Evolutionary conservation across 2,797 vertebrate species (phyloP).

Genomic region (Eptatretus atami): DNA sequence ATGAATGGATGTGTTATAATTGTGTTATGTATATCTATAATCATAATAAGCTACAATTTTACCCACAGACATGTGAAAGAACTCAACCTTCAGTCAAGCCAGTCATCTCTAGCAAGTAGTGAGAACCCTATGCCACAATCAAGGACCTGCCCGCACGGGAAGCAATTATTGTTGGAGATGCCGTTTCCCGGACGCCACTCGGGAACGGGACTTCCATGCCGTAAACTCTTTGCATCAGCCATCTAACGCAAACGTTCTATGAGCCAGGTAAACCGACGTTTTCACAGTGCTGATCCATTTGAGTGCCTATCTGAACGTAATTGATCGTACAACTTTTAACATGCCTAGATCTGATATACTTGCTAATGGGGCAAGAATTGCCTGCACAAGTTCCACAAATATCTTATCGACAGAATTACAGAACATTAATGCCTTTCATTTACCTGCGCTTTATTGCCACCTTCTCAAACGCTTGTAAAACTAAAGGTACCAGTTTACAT

Average conservation of each 20-base stretch:
- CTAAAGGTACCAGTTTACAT: no score
- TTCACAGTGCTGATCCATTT: background rate
- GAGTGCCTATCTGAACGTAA: conserved; percentile 3
- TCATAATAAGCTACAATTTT: no score
- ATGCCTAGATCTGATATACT: no score
- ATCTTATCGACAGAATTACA: no score
- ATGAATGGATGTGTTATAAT: no score
- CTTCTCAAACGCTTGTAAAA: no score
- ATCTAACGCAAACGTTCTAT: conserved; percentile 45
- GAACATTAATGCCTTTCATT: no score
- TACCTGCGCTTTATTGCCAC: no score
- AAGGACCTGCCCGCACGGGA: conserved; percentile 64
- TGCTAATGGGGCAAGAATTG: no score
- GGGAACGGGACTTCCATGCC: conserved; percentile 11
- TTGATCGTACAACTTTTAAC: no score
- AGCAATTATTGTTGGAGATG: conserved; percentile 89
- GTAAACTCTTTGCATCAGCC: conserved; percentile 10
- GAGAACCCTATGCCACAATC: conserved; percentile 93
- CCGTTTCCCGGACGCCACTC: conserved; percentile 55
- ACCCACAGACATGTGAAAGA: conserved; percentile 32
- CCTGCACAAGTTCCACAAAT: no score
- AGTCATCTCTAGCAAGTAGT: conserved; percentile 57
- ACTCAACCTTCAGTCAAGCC: conserved; percentile 36
- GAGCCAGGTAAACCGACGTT: conserved; percentile 47
- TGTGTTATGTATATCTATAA: no score